Conservation (phyloP, 2,888 invertebrate species). For the Campoletis raptor region DNA sequence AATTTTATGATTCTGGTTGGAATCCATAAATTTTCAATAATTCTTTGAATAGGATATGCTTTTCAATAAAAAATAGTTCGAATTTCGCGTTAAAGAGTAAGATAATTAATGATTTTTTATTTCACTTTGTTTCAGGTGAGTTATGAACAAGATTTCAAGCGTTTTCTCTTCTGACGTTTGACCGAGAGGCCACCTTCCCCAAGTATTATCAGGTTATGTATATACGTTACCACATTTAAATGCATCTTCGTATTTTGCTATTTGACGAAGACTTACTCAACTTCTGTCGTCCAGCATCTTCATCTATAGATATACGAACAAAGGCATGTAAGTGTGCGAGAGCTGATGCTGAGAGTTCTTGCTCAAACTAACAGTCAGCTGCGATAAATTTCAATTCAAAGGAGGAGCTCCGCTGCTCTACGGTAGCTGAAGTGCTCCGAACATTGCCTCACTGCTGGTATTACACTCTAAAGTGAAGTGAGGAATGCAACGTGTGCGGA, state of each 20-base stretch:
- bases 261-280: slow-evolving; percentile 29
- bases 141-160: not conserved
- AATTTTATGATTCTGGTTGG: not conserved
- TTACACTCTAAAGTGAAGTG: slow-evolving; percentile 35
- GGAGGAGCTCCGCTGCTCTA: slow-evolving; percentile 17
- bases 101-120: not conserved
- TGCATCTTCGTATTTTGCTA: slow-evolving; percentile 6
- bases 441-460: slow-evolving; percentile 18
- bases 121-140: slow-evolving; percentile 59
- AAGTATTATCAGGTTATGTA: slow-evolving; percentile 34
- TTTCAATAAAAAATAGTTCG: not conserved
- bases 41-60: not conserved
- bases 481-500: slow-evolving; percentile 59
- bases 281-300: slow-evolving; percentile 15
- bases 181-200: not conserved
- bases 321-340: not conserved
- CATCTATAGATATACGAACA: not conserved
- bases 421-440: slow-evolving; percentile 6
- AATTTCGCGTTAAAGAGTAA: not conserved
- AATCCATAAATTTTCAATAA: not conserved
- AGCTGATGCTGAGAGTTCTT: slow-evolving; percentile 20
- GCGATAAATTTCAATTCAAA: slow-evolving; percentile 63
- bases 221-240: not conserved
- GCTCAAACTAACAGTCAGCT: slow-evolving; percentile 48
- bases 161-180: slow-evolving; percentile 8